Evolutionary conservation across 2,888 invertebrate species (phyloP).

Genomic region (Phyllotreta cruciferae): DNA sequence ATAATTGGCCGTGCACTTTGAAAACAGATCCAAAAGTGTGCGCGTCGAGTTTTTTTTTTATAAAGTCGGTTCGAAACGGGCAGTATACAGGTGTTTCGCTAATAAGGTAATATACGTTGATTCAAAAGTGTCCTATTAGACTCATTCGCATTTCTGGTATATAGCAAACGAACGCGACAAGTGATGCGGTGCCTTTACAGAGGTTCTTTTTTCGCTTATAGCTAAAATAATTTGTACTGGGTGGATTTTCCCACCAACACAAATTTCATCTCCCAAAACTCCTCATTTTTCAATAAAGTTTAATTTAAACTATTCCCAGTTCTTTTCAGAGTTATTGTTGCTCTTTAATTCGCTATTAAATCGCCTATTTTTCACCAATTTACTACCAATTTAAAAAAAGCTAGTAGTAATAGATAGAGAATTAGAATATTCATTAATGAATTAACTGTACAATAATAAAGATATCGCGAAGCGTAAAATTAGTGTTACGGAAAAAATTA

Average conservation of each 20-base stretch:
- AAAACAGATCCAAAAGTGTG: conserved; percentile 37
- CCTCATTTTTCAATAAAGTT: too few species aligned
- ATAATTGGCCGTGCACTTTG: conserved; percentile 36
- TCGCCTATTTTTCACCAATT: too few species aligned
- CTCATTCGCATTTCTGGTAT: conserved; percentile 39
- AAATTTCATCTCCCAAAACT: not conserved
- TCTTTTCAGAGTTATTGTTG: too few species aligned
- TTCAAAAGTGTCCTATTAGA: conserved; percentile 42
- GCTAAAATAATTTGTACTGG: conserved; percentile 5
- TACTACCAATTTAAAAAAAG: too few species aligned
- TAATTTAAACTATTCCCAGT: too few species aligned
- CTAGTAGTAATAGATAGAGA: too few species aligned
- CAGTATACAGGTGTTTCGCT: conserved; percentile 39
- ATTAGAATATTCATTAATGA: too few species aligned
- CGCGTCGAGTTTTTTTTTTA: conserved; percentile 36
- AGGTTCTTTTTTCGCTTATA: conserved; percentile 7
- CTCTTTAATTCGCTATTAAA: too few species aligned
- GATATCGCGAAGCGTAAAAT: too few species aligned
- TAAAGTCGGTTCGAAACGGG: conserved; percentile 24
- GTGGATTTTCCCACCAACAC: not conserved
- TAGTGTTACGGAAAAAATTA: too few species aligned
- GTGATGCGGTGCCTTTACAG: conserved; percentile 29
- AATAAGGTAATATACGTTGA: conserved; percentile 40
- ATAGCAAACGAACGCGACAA: conserved; percentile 23
- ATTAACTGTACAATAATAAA: too few species aligned